Base-by-base conservation (phyloP, 2,888 invertebrate species). In the Clunio marinus region DNA sequence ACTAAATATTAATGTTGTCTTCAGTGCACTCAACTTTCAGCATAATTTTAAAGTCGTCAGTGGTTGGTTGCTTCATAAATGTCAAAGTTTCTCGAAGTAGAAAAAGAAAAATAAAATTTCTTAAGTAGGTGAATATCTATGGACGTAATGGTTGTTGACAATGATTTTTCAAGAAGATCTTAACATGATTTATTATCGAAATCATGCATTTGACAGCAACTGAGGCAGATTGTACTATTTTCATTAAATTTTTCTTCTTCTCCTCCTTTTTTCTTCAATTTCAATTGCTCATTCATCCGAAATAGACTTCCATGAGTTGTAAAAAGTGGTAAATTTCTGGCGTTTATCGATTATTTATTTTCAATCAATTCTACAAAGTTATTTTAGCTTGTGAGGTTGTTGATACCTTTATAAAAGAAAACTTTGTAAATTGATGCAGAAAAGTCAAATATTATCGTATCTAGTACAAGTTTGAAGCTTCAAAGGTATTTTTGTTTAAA, bases 151-250 rank as follows among this genome's bases (percentile, higher is more conserved):
- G 3, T 20, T 35, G 66, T 45, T 63, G 63, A 55, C 66, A 66
- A 27, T 51, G 51, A 66, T 51, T 66, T 51, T 55, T 51, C 66
- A 66, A 66, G 55, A 66, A 17, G 55, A 22, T 22, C 51, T 66
- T 66, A 24, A 20, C 17, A 55, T 66, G 66, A 66, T 66, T 66
- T 51, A 66, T 66, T 66, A 66, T 66, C 66, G 32, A 55, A 45
- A 32, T 32, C 45, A 13, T 66, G 66, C 20, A 55, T 51, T 66
- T 66, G 66, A 66, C 66, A 66, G 24, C 27, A 5, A 51, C 2
- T 41, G 51, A 51, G 51, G 17, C 20, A 22, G 13, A 51, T 32
- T 32, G 5, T 8, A 17, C 15, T n/a, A 32, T 10, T 41, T 57
- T 57, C 55, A 57, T 57, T 57, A 25, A 27, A 57, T 57, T 57